Percentiles rank a stretch among this genome's conserved stretches.
Conservation (phyloP, 2,113 vertebrate genomes). For the Dascyllus trimaculatus region DNA sequence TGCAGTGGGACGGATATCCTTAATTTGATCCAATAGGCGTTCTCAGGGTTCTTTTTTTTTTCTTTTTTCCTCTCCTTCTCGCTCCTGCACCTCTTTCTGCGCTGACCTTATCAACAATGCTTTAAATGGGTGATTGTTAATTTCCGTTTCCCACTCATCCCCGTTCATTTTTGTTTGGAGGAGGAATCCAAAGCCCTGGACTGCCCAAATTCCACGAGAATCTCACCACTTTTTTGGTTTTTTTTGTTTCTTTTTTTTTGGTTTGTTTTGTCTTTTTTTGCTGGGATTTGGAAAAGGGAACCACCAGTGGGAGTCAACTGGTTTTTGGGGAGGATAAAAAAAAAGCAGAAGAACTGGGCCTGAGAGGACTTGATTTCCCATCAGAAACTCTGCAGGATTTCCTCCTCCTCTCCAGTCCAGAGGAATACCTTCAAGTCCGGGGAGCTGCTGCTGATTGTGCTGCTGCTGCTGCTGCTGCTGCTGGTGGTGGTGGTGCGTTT, state of each 20-base stretch:
- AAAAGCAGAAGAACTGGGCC: slow-evolving; percentile 30
- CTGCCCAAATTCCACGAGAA: slow-evolving; percentile 1
- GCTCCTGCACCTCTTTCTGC: slow-evolving; percentile 39
- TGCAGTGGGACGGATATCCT: slow-evolving; percentile 73
- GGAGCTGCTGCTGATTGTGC: slow-evolving; percentile 50
- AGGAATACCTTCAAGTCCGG: slow-evolving; percentile 73
- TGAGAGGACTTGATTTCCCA: slow-evolving; percentile 61
- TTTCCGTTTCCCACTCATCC: neutral
- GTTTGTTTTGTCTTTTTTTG: neutral
- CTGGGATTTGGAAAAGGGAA: slow-evolving; percentile 32
- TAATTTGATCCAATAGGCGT: slow-evolving; percentile 64
- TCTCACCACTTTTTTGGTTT: slow-evolving; percentile 22
- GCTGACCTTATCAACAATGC: slow-evolving; percentile 54
- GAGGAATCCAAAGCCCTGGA: neutral
- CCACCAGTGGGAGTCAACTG: slow-evolving; percentile 54
- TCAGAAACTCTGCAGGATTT: slow-evolving; percentile 77
- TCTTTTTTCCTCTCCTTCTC: slow-evolving; percentile 18
- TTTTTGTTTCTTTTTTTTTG: neutral
- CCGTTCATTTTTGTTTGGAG: slow-evolving; percentile 23
- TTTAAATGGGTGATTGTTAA: slow-evolving; percentile 49
- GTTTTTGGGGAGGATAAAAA: slow-evolving; percentile 1
- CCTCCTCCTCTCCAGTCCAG: slow-evolving; percentile 63
- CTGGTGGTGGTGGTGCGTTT: slow-evolving; percentile 40
- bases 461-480: slow-evolving; percentile 39
- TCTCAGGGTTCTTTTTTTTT: slow-evolving; percentile 23